Base-by-base conservation (phyloP, 2,113 vertebrate genomes). In the Xenopus tropicalis region DNA sequence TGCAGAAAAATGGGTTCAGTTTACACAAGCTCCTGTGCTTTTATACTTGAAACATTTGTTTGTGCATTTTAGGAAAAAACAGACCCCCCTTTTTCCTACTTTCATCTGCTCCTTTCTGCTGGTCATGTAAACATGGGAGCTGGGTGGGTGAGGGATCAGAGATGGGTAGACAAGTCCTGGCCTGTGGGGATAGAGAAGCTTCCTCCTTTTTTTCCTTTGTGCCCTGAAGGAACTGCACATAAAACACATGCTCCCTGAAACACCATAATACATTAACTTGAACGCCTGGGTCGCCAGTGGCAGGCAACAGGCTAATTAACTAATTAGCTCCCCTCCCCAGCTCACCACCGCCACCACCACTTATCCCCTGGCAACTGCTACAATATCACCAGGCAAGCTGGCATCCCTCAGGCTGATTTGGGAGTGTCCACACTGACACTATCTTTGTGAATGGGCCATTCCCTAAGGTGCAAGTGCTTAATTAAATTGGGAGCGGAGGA, bases 381-480 rank as follows among this genome's bases (percentile, higher is more conserved):
- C 61, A 42, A 76, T 76, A 66, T 76, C 23, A 62, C 73, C 73
- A 69, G 59, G 73, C 66, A 54, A 46, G 66, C 51, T 76, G 73
- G 73, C 73, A 76, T 56, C 73, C 73, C 73, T 37, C 61, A 58
- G 62, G 64, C 73, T 66, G 58, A 64, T 13, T 20, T 44, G 54
- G 64, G 72, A 68, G 69, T 48, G 72, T 54, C 63, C 63, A 22
- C 29, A 56, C 25, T 69, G 66, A 68, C 61, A 63, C 23, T 48
- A 71, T 63, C n/a, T 56, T 71, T 65, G 21, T 67, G 25, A 62
- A 62, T 63, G 72, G 64, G 57, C 19, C 20, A 62, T 69, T 75
- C 72, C 66, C 66, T 24, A 68, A 63, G 59, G 59, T 58, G 20
- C 70, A 48, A n/a, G 24, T 22, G 61, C 56, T 44, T 61, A 44